A percentile compares a stretch with the other conserved stretches of the same genome.
These are phyloP conservation scores for Nephotettix cincticeps DNA, from an alignment of 1,140 invertebrate genomes.

Conservation along the genomic window DNA sequence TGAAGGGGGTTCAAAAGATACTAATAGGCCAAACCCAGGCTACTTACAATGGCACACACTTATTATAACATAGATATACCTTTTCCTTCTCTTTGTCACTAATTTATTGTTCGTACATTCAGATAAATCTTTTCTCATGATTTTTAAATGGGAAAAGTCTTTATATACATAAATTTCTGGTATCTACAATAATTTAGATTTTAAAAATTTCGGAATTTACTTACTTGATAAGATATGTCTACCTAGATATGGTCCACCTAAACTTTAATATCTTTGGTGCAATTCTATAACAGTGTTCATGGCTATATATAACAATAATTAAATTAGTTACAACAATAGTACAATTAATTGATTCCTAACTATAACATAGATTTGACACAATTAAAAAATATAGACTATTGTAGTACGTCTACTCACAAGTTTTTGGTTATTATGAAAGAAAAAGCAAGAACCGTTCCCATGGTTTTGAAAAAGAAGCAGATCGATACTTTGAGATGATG, in stretches of 20 bases:
- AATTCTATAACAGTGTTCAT: conserved; percentile 7
- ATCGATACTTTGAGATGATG: too few relatives aligned
- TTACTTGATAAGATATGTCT: conserved; percentile 6
- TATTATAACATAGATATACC: too few relatives aligned
- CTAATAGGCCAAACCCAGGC: conserved; percentile 6
- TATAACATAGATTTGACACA: conserved; percentile 27
- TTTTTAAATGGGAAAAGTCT: too few relatives aligned
- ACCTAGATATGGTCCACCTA: conserved; percentile 11
- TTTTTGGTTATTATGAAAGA: too few relatives aligned
- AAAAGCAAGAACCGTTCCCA: too few relatives aligned
- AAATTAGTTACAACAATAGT: conserved; percentile 36
- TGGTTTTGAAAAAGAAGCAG: too few relatives aligned
- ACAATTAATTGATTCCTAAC: conserved; percentile 59
- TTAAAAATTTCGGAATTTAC: neutral
- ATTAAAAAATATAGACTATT: conserved; percentile 20
- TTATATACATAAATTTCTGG: too few relatives aligned
- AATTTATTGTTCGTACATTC: too few relatives aligned
- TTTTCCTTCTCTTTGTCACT: too few relatives aligned
- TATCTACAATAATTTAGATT: neutral
- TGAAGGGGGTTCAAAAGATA: neutral
- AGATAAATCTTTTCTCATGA: too few relatives aligned
- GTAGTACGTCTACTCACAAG: too few relatives aligned
- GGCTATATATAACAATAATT: neutral
- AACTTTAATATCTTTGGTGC: neutral
- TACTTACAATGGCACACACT: conserved; percentile 9